A percentile compares a stretch with the other conserved stretches of the same genome.
Evolutionary conservation across 1,140 invertebrate species (phyloP).

Genomic region (Drosophila seguyi): DNA sequence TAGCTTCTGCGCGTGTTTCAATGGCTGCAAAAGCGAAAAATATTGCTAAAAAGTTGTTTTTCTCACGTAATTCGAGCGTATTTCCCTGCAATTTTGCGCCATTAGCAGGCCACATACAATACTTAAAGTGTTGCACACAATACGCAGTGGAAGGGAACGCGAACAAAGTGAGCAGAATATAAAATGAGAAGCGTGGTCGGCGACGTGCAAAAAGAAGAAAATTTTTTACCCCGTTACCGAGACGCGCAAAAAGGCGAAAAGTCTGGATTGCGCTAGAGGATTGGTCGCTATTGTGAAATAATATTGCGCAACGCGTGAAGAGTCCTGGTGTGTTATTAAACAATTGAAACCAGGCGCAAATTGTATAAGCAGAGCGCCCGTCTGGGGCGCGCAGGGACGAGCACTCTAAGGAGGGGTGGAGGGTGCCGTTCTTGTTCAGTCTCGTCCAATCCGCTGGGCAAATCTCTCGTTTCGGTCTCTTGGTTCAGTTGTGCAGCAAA

Average conservation of each 20-base stretch:
- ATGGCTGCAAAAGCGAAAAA: slow-evolving; percentile 64
- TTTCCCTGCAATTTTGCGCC: slow-evolving; percentile 17
- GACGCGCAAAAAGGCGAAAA: slow-evolving; percentile 47
- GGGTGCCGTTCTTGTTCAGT: slow-evolving; percentile 64
- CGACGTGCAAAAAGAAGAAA: slow-evolving; percentile 67
- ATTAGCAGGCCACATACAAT: slow-evolving; percentile 17
- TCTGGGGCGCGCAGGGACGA: slow-evolving; percentile 28
- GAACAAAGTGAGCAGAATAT: slow-evolving; percentile 41
- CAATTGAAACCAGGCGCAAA: slow-evolving; percentile 58
- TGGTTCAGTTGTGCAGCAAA: slow-evolving; percentile 75
- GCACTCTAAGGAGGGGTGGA: slow-evolving; percentile 24
- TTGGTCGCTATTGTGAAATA: slow-evolving; percentile 54
- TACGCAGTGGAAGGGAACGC: slow-evolving; percentile 21
- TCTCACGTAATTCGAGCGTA: slow-evolving; percentile 46
- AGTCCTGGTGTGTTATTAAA: slow-evolving; percentile 33
- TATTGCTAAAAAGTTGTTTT: slow-evolving; percentile 64
- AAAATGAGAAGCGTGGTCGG: slow-evolving; percentile 59
- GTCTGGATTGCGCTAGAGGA: slow-evolving; percentile 17
- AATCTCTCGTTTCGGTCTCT: slow-evolving; percentile 59
- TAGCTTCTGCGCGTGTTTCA: slow-evolving; percentile 75
- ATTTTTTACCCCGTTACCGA: slow-evolving; percentile 53
- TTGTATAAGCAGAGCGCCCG: slow-evolving; percentile 67
- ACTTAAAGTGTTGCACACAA: slow-evolving; percentile 19
- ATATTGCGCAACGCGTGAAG: slow-evolving; percentile 23
- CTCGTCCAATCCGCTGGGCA: slow-evolving; percentile 73